These are phyloP conservation scores for Leucosticte australis DNA, from an alignment of 2,113 vertebrate genomes.

Conservation along the genomic window DNA sequence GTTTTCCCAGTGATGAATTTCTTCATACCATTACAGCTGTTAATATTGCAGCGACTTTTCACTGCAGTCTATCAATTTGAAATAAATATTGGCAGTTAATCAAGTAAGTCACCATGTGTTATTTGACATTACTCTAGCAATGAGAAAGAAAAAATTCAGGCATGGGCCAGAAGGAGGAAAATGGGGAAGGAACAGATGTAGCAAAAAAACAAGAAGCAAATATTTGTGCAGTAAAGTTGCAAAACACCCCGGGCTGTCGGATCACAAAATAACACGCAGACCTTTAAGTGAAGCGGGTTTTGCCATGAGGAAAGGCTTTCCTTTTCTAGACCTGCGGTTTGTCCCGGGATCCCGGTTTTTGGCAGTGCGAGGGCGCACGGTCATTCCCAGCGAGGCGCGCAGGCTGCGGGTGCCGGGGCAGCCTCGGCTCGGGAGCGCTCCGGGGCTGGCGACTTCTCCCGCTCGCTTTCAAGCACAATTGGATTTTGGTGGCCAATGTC, in stretches of 20 bases:
- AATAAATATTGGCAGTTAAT: constrained; percentile 33
- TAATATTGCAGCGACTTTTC: constrained; percentile 21
- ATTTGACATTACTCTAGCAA: neutral
- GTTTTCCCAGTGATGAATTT: neutral
- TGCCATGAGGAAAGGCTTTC: neutral
- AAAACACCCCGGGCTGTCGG: neutral
- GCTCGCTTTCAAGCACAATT: rapidly evolving
- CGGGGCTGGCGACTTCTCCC: neutral
- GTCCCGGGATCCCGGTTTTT: neutral
- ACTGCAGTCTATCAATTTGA: constrained; percentile 14
- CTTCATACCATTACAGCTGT: constrained; percentile 5
- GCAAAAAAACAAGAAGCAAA: neutral
- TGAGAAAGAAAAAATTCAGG: neutral
- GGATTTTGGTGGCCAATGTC: rapidly evolving
- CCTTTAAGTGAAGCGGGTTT: neutral
- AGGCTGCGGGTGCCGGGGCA: neutral
- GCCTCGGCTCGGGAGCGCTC: neutral
- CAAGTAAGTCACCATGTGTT: constrained; percentile 9
- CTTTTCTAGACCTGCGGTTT: neutral
- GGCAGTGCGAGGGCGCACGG: neutral
- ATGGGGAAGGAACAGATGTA: neutral
- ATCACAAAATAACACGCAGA: neutral
- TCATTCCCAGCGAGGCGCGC: neutral
- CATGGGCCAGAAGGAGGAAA: neutral
- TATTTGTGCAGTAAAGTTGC: neutral